A percentile compares a stretch with the other conserved stretches of the same genome.
These are phyloP conservation scores for Chrysolina oricalcia DNA, from an alignment of 2,888 invertebrate genomes.

Conservation along the genomic window DNA sequence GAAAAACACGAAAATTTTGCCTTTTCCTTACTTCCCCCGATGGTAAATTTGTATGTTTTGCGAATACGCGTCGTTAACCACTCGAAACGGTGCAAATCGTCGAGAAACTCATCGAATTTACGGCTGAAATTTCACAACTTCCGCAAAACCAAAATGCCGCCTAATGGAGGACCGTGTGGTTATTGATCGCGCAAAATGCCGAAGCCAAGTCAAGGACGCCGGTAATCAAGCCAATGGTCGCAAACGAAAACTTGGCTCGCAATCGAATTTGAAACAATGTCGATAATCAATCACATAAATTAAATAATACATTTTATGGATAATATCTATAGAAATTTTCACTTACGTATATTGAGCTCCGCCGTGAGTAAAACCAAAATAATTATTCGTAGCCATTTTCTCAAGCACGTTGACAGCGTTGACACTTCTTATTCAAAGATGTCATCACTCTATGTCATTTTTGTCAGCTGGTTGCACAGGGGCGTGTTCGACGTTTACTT, in stretches of 20 bases:
- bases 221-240: conserved; percentile 52
- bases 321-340: conserved; percentile 41
- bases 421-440: conserved; percentile 14
- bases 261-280: neutral
- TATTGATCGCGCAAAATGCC: conserved; percentile 71
- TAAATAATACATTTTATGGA: neutral
- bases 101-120: conserved; percentile 16
- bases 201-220: conserved; percentile 71
- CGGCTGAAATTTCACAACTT: conserved; percentile 8
- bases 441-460: conserved; percentile 21
- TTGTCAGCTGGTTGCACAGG: neutral
- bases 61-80: neutral
- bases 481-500: neutral
- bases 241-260: neutral
- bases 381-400: conserved; percentile 91
- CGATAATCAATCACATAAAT: conserved; percentile 1
- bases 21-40: conserved; percentile 9
- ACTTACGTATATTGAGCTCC: conserved; percentile 93
- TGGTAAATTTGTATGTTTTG: neutral
- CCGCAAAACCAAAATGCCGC: conserved; percentile 42
- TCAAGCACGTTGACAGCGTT: conserved; percentile 59
- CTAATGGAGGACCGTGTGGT: conserved; percentile 53
- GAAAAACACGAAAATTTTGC: conserved; percentile 56
- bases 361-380: conserved; percentile 95
- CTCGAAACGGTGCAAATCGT: neutral